A percentile compares a stretch with the other conserved stretches of the same genome.
Conservation (phyloP, 2,888 invertebrate species). For the Incurvaria masculella region DNA sequence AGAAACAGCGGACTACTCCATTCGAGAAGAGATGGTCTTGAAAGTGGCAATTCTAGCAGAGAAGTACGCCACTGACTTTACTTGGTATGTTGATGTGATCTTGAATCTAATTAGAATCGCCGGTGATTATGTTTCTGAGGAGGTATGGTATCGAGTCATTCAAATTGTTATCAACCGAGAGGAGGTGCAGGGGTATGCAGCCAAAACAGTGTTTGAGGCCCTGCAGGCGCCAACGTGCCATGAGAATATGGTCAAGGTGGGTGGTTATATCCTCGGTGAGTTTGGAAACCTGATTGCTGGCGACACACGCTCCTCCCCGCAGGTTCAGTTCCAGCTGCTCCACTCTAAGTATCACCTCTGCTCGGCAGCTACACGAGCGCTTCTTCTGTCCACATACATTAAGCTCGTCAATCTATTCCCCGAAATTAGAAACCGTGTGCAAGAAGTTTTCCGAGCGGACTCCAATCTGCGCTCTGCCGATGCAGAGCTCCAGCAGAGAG, state of each 20-base stretch:
- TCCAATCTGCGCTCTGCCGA: conserved; percentile 97
- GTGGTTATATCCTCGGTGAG: conserved; percentile 98
- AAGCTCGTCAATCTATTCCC: conserved; percentile 99
- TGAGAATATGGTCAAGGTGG: conserved; percentile 99
- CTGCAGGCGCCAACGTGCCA: conserved; percentile 99
- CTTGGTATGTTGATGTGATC: conserved; percentile 98
- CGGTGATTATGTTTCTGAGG: conserved; percentile 99
- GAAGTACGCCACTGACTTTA: conserved; percentile 99
- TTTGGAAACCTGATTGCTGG: conserved; percentile 99
- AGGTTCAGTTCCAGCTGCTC: conserved; percentile 95
- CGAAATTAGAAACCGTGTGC: conserved; percentile 94
- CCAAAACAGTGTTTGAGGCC: conserved; percentile 99
- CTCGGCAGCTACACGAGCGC: conserved; percentile 94
- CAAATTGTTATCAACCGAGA: conserved; percentile 99
- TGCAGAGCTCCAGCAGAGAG: conserved; percentile 97
- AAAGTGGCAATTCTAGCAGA: conserved; percentile 99
- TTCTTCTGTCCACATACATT: conserved; percentile 96
- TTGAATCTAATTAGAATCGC: conserved; percentile 98
- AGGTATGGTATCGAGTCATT: conserved; percentile 99
- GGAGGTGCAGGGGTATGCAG: conserved; percentile 99
- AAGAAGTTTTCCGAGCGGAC: conserved; percentile 91
- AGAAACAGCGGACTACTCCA: conserved; percentile 99
- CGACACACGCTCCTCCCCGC: conserved; percentile 94
- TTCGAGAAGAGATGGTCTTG: conserved; percentile 99
- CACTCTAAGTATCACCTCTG: conserved; percentile 99